Conservation (phyloP, 2,888 invertebrate genomes). For the Microplitis deprimator region DNA sequence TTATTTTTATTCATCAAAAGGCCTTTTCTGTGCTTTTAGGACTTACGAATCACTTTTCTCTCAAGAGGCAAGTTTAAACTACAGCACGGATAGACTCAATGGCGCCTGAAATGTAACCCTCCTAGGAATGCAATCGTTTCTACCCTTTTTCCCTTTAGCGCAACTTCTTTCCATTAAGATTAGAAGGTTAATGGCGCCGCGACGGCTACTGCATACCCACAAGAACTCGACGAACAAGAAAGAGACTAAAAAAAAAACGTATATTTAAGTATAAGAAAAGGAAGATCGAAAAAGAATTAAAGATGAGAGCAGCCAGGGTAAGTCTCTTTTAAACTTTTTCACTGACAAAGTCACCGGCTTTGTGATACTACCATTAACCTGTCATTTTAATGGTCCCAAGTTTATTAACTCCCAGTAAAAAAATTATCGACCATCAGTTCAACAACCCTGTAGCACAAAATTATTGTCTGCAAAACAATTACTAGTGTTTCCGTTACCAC, state of each 20-base stretch:
- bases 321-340: not conserved
- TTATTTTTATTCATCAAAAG: not conserved
- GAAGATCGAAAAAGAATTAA: slow-evolving; percentile 13
- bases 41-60: slow-evolving; percentile 48
- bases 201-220: slow-evolving; percentile 22
- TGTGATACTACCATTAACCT: not conserved
- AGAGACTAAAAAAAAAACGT: not conserved
- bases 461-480: slow-evolving; percentile 14
- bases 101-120: slow-evolving; percentile 52
- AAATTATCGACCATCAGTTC: not conserved
- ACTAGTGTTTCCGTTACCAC: not conserved
- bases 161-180: slow-evolving; percentile 57
- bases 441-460: not conserved
- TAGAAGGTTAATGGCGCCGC: slow-evolving; percentile 52
- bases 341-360: not conserved
- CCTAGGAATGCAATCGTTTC: slow-evolving; percentile 16
- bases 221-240: not conserved
- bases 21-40: slow-evolving; percentile 49
- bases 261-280: not conserved
- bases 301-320: slow-evolving; percentile 4
- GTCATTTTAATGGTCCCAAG: not conserved
- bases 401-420: not conserved
- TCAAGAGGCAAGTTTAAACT: slow-evolving; percentile 46
- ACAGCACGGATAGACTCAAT: slow-evolving; percentile 48
- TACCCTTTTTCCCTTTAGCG: slow-evolving; percentile 40